Percentiles rank a stretch among this genome's conserved stretches.
Evolutionary conservation across 2,113 vertebrate genomes (phyloP).

Genomic region (Gila orcuttii): DNA sequence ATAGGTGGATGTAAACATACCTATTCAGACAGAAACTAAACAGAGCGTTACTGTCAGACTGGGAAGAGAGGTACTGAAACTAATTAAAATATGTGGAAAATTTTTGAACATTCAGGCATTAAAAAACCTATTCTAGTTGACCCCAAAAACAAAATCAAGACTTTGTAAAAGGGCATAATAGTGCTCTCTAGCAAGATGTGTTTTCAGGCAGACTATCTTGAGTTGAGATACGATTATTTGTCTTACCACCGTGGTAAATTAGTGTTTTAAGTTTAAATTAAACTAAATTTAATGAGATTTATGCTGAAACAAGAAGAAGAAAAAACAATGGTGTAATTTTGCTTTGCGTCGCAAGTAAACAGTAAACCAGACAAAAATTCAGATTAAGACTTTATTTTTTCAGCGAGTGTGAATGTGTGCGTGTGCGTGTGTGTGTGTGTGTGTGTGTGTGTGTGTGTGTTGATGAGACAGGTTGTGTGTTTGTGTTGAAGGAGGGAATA

Average conservation of each 20-base stretch:
- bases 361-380: not conserved
- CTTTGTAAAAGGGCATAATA: too few relatives aligned
- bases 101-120: too few relatives aligned
- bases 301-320: too few relatives aligned
- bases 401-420: not conserved
- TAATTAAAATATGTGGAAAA: too few relatives aligned
- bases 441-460: not conserved
- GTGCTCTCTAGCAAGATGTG: not conserved
- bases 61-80: too few relatives aligned
- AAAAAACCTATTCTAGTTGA: too few relatives aligned
- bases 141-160: too few relatives aligned
- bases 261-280: not conserved
- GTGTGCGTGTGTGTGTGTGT: not conserved
- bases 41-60: too few relatives aligned
- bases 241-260: not conserved
- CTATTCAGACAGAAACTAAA: too few relatives aligned
- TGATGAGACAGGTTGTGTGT: not conserved
- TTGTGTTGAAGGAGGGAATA: constrained; percentile 7
- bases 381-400: not conserved
- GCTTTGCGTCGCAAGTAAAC: too few relatives aligned
- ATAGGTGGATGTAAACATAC: too few relatives aligned
- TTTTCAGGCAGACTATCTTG: not conserved
- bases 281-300: not conserved
- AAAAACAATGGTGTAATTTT: too few relatives aligned
- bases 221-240: not conserved